Conservation (phyloP, 2,888 invertebrate species). For the Noctua janthe region DNA sequence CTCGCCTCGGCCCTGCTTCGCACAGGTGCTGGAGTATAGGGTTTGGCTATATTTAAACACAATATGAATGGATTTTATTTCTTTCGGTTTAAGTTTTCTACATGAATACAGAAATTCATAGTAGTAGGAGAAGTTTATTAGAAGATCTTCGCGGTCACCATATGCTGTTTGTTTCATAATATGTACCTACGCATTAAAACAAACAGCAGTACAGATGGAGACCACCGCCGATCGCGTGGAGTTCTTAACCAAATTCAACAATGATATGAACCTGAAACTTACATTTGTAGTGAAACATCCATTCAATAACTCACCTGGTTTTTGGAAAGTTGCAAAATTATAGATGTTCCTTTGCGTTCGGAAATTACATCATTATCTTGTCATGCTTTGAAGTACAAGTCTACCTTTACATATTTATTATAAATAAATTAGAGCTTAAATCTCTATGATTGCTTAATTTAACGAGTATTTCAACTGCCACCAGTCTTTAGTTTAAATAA, state of each 20-base stretch:
- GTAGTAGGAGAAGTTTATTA: background rate
- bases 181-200: no score
- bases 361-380: background rate
- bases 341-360: background rate
- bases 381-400: background rate
- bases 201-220: background rate
- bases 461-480: background rate
- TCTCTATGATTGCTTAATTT: background rate
- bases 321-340: background rate
- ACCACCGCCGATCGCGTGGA: no score
- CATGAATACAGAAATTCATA: background rate
- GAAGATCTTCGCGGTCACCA: background rate
- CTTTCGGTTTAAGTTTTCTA: background rate
- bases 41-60: background rate
- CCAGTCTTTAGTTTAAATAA: background rate
- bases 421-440: background rate
- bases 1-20: background rate
- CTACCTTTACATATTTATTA: background rate
- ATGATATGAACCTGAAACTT: background rate
- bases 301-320: background rate
- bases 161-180: background rate
- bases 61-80: background rate
- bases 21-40: background rate
- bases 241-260: slow-evolving; percentile 12
- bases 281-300: background rate